Base-by-base conservation (phyloP, 2,888 invertebrate genomes). In the Capitulum mitella region DNA sequence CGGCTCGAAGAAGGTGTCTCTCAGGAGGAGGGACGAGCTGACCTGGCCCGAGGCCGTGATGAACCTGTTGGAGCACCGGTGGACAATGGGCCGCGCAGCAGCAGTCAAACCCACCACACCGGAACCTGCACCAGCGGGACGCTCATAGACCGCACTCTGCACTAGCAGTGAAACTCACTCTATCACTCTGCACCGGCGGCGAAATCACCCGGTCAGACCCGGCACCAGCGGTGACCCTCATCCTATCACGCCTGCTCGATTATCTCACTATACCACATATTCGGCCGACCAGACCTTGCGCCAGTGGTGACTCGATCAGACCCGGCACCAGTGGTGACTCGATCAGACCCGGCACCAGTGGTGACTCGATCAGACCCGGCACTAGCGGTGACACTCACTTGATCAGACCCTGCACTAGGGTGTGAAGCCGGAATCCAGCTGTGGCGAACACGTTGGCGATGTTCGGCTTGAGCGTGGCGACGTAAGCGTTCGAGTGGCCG, bases 361-460 rank as follows among this genome's bases (percentile, higher is more conserved):
- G 12, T 16, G 19, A 3, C 51, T 3, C 3, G 16, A 51, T 16
- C 29, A 2, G n/a, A n/a, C 10, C 3, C 61, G 3, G 5, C 61
- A 61, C 61, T 16, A 6, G n/a, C 29, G 0, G 16, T n/a, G n/a
- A 0, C n/a, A 43, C 75, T 43, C 19, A 75, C 46, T 75, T 3
- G 40, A 75, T 5, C 16, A 46, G 1, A 3, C 26, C 46, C 46
- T 46, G 75, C 3, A 75, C 12, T 0, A 75, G 75, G n/a, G 75
- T 29, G 75, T 75, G 75, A n/a, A 75, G 29, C 0, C 75, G 75
- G 75, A 75, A 75, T 3, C 43, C 75, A 2, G 75, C 75, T 3
- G 46, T 75, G 46, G 43, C 14, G 75, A 75, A 75, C 29, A 12
- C 19, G 75, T 75, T 75, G 75, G 75, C 40, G 14, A 75, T 46